phyloP scores from a whole-genome alignment of 2,113 vertebrate genomes.

The Mirza zaza region DNA sequence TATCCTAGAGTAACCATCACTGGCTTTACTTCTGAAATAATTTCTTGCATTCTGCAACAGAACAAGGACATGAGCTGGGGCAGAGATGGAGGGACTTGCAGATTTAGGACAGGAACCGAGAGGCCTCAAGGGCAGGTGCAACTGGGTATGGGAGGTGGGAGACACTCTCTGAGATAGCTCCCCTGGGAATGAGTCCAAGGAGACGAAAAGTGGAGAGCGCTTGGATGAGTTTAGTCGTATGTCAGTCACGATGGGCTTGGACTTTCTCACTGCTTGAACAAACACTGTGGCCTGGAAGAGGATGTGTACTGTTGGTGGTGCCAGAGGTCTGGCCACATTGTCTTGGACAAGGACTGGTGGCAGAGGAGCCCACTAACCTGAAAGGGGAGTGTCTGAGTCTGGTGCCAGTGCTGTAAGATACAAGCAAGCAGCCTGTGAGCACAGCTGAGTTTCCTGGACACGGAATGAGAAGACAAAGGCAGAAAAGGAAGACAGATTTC shows the following conservation, averaged over 20 bases:
- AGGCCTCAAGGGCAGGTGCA: too few relatives aligned
- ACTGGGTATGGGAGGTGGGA: neutral
- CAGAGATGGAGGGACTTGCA: neutral
- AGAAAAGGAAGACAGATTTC: neutral
- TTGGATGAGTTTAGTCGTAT: neutral
- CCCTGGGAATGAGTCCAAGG: neutral
- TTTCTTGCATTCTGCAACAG: neutral
- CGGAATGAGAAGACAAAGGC: neutral
- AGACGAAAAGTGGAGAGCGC: neutral
- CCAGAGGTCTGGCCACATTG: neutral
- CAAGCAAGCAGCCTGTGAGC: neutral
- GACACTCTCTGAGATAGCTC: neutral
- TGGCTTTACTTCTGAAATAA: neutral
- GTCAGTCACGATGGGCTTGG: rapidly evolving
- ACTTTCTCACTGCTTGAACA: neutral
- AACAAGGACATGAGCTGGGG: neutral
- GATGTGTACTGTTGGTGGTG: neutral
- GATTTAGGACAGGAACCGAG: neutral
- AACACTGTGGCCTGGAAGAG: neutral
- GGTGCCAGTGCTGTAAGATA: rapidly evolving
- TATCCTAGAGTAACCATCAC: neutral
- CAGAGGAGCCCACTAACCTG: neutral
- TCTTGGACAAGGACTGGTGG: neutral
- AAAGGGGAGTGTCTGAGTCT: too few relatives aligned
- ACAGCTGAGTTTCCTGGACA: neutral